Percentiles rank a stretch among this genome's conserved stretches.
Conservation (phyloP, 2,797 vertebrate species). For the Rhynchonycteris naso region DNA sequence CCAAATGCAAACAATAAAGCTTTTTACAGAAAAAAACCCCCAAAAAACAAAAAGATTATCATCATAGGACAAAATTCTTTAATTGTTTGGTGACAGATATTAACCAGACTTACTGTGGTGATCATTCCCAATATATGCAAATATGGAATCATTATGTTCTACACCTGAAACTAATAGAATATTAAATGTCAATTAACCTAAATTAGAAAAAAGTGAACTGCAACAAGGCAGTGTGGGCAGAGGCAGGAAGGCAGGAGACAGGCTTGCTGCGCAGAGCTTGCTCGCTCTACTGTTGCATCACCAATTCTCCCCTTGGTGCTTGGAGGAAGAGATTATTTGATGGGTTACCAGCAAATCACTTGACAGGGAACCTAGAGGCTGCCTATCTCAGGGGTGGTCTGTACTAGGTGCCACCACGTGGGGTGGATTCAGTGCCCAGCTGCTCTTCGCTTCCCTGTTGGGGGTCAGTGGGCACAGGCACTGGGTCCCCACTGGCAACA, state of each 20-base stretch:
- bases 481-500: neutral
- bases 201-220: neutral
- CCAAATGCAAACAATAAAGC: neutral
- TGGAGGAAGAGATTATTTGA: neutral
- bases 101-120: neutral
- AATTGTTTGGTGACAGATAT: neutral
- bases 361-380: neutral
- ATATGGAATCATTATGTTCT: neutral
- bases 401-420: accelerated
- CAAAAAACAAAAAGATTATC: neutral
- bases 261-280: no score
- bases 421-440: neutral
- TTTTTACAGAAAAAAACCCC: neutral
- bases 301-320: neutral
- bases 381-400: neutral
- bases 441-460: neutral
- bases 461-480: neutral
- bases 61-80: neutral
- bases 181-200: neutral
- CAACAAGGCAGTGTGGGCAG: neutral
- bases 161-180: neutral
- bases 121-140: neutral
- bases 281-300: no score
- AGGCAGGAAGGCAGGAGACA: neutral
- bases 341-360: neutral